These are phyloP conservation scores for Tonatia bakeri DNA, from an alignment of 2,113 vertebrate species.

Conservation along the genomic window DNA sequence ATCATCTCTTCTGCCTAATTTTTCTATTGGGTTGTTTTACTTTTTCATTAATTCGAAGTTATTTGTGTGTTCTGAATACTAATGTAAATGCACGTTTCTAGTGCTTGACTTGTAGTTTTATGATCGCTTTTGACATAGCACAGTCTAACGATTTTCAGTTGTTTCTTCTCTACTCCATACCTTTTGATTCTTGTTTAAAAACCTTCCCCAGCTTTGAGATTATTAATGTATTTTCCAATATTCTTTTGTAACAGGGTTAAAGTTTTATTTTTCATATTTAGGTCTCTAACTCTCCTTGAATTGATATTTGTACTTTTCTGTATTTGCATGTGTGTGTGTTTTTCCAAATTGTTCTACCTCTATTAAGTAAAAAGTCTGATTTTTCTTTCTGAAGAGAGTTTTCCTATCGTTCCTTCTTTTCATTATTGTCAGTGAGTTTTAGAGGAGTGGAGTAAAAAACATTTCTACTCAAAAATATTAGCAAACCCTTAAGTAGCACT, in stretches of 20 bases:
- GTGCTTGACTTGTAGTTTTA: neutral
- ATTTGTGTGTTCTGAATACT: neutral
- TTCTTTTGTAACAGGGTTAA: neutral
- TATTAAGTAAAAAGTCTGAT: neutral
- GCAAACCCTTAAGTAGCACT: neutral
- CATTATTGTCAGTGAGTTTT: slow-evolving; percentile 2
- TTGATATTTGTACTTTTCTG: neutral
- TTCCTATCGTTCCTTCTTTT: neutral
- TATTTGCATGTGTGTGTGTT: neutral
- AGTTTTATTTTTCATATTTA: neutral
- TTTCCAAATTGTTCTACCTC: neutral
- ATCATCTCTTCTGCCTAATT: neutral
- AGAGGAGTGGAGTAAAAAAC: neutral
- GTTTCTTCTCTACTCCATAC: neutral
- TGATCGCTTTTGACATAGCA: neutral
- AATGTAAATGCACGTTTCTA: neutral
- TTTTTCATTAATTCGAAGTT: slow-evolving; percentile 10
- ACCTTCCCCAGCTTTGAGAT: neutral
- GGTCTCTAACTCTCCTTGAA: neutral
- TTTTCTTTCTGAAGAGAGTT: neutral
- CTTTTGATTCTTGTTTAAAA: neutral
- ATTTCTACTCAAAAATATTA: slow-evolving; percentile 6
- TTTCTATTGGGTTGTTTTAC: neutral
- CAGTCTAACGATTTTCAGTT: neutral
- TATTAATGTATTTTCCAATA: neutral